Evolutionary conservation across 2,113 vertebrate genomes (phyloP), one percentile per base, ranked within the genome.

Genomic region (Centrocercus urophasianus): DNA sequence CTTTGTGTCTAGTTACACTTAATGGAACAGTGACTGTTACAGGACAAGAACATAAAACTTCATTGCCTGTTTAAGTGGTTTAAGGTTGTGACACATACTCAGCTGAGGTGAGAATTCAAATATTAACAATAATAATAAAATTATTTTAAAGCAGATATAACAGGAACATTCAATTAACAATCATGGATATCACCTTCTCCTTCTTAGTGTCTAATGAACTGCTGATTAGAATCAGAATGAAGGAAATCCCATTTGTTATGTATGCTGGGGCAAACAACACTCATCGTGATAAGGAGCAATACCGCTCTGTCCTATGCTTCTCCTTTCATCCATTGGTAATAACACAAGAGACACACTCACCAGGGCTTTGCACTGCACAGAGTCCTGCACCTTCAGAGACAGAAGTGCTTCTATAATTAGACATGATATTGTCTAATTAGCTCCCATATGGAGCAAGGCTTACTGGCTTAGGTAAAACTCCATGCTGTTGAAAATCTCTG

Each of bases 51-150:
- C 7, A 4, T 38, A 12, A 71, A 71, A 71, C 25, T 38, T 27
- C n/a, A 42, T 11, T 42, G 13, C 10, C 34, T 45, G 14, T 56
- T 75, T 48, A 88, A 90, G 60, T 81, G n/a, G 8, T 3, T 90
- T 74, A 54, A 5, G 7, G 10, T 69, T 43, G 28, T 56, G 60
- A 64, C 7, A 38, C 13, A 22, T 15, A 30, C 22, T 24, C 13
- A 80, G 5, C 36, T 90, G 69, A 67, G 27, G 36, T 70, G 13
- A 88, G 56, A 63, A 77, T 45, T 86, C 67, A 88, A 64, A 34
- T 9, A 60, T 17, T 28, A 48, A n/a, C 4, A 67, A 7, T 21
- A 77, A 69, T 32, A 48, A 17, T 38, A 61, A 34, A 34, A 3
- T 71, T 91, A 3, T 36, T 21, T 80, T 75, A 56, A 85, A 10